phyloP scores from a whole-genome alignment of 1,140 invertebrate genomes.

The Papilio glaucus region DNA sequence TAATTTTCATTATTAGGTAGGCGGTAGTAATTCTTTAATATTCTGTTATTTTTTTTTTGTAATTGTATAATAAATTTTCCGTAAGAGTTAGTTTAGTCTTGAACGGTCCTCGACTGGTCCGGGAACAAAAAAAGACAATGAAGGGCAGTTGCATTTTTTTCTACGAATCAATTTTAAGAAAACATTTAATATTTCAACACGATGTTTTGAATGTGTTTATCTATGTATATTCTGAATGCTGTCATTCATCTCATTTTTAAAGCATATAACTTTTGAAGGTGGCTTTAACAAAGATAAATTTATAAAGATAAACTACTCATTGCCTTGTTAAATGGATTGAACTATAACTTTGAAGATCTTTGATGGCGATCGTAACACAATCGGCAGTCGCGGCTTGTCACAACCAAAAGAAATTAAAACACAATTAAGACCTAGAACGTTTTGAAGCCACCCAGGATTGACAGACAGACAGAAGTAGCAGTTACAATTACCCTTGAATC shows the following conservation, averaged over 20 bases:
- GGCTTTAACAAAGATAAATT: not conserved
- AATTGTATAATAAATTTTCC: constrained; percentile 74
- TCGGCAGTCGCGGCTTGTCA: not conserved
- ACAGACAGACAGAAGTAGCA: too few species aligned
- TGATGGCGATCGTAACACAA: not conserved
- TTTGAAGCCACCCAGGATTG: too few species aligned
- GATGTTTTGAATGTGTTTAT: constrained; percentile 51
- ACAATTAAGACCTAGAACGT: too few species aligned
- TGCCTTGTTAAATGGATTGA: constrained; percentile 16
- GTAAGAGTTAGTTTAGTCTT: constrained; percentile 79
- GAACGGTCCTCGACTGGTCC: constrained; percentile 73
- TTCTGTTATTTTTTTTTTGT: constrained; percentile 81
- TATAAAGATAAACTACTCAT: not conserved
- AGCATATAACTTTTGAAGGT: constrained; percentile 15
- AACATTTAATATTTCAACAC: constrained; percentile 55
- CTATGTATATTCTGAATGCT: constrained; percentile 49
- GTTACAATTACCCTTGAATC: too few species aligned
- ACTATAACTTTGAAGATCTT: too few species aligned
- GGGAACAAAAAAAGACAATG: constrained; percentile 82
- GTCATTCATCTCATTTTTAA: constrained; percentile 40
- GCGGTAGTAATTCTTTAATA: constrained; percentile 80
- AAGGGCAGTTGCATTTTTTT: constrained; percentile 78
- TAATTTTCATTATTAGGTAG: constrained; percentile 81
- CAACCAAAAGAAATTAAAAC: too few species aligned
- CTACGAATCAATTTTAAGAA: constrained; percentile 50